phyloP scores from a whole-genome alignment of 2,888 invertebrate species.

The Rugalucina vietnamica region DNA sequence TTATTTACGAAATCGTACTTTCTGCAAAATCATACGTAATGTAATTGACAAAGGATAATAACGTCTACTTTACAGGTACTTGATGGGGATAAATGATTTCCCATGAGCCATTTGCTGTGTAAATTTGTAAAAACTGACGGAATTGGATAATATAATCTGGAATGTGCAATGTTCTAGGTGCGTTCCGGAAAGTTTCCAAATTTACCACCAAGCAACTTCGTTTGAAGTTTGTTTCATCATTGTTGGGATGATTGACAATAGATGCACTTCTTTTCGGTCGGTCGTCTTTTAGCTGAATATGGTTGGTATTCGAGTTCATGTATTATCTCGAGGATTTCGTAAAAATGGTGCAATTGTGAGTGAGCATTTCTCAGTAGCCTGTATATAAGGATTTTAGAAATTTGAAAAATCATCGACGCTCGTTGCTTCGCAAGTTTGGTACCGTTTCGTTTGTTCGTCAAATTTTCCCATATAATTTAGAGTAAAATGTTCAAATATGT shows the following conservation, averaged over 20 bases:
- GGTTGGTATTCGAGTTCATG: not conserved
- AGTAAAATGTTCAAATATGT: too few species aligned
- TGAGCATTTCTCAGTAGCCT: not conserved
- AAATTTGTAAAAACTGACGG: not conserved
- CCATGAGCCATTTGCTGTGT: not conserved
- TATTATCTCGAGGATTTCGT: too few species aligned
- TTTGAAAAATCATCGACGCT: too few species aligned
- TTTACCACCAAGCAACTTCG: not conserved
- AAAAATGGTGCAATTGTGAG: not conserved
- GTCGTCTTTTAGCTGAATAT: not conserved
- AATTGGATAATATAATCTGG: not conserved
- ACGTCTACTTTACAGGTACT: not conserved
- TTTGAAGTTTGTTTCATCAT: conserved; percentile 1
- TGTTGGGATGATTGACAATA: not conserved
- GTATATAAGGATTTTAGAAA: too few species aligned
- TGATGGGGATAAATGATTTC: conserved; percentile 6
- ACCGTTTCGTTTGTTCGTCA: not conserved
- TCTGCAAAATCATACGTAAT: too few species aligned
- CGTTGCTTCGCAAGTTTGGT: not conserved
- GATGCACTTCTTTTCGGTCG: not conserved
- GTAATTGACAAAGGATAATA: too few species aligned
- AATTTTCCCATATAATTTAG: not conserved
- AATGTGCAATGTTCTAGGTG: conserved; percentile 5
- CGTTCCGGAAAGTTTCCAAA: conserved; percentile 1
- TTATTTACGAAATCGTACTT: too few species aligned